phyloP scores from a whole-genome alignment of 1,140 invertebrate species.

The Caenorhabditis brenneri region DNA sequence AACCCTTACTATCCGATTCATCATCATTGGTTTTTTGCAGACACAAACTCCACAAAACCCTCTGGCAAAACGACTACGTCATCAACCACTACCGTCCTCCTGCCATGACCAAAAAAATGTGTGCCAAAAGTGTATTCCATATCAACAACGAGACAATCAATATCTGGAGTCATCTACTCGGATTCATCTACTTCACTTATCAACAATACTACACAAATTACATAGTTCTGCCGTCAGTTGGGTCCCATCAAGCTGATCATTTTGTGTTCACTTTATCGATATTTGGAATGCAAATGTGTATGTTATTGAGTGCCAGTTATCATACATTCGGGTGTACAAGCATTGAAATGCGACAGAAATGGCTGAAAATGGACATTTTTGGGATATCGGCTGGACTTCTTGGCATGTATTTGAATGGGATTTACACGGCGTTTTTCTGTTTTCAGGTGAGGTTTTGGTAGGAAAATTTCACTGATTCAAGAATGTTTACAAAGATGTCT shows the following conservation, averaged over 20 bases:
- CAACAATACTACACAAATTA: conserved; percentile 83
- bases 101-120: conserved; percentile 62
- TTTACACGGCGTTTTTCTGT: conserved; percentile 96
- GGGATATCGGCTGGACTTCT: conserved; percentile 89
- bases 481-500: no score
- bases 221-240: conserved; percentile 72
- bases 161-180: conserved; percentile 93
- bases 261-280: conserved; percentile 82
- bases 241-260: conserved; percentile 76
- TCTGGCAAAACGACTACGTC: conserved; percentile 69
- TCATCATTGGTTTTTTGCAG: conserved; percentile 7
- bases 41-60: conserved; percentile 36
- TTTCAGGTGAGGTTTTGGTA: conserved; percentile 76
- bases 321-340: conserved; percentile 92
- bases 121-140: conserved; percentile 80
- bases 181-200: conserved; percentile 84
- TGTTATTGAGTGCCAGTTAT: conserved; percentile 88
- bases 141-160: conserved; percentile 97
- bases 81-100: conserved; percentile 63
- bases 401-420: conserved; percentile 90
- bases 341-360: conserved; percentile 83
- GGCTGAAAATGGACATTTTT: conserved; percentile 87
- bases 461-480: no score
- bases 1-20: no score
- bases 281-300: conserved; percentile 87